Conservation (phyloP, 2,888 invertebrate genomes). For the Tipula vernalis region DNA sequence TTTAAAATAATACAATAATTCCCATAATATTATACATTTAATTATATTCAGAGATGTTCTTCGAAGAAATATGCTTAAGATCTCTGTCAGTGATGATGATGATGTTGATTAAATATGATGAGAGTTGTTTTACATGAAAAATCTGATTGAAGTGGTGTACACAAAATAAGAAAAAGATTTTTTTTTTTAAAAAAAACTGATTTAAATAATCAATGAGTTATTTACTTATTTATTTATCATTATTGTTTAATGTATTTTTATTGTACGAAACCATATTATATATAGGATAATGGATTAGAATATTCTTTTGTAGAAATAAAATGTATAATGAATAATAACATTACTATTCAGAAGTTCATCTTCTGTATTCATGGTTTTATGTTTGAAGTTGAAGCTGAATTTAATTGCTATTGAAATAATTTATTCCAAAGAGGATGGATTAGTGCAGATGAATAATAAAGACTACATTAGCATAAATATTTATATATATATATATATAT, state of each 20-base stretch:
- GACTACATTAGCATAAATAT: background rate
- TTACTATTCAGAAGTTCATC: slow-evolving; percentile 4
- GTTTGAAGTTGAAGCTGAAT: background rate
- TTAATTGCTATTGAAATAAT: background rate
- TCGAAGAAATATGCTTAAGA: slow-evolving; percentile 8
- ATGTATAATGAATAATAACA: background rate
- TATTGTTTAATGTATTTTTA: slow-evolving; percentile 1
- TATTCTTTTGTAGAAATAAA: background rate
- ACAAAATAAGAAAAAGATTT: background rate
- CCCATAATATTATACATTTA: background rate
- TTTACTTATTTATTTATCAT: background rate
- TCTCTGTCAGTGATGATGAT: background rate
- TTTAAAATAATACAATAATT: background rate
- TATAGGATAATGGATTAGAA: background rate
- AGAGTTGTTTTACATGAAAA: slow-evolving; percentile 5
- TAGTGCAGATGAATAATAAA: background rate
- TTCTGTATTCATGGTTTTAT: background rate
- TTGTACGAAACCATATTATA: background rate
- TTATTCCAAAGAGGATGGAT: background rate
- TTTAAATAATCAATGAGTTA: slow-evolving; percentile 10
- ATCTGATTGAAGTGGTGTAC: slow-evolving; percentile 9
- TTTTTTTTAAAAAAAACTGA: background rate
- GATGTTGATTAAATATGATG: background rate
- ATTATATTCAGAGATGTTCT: slow-evolving; percentile 5
- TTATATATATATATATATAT: no score